Base-by-base conservation (phyloP, 1,140 invertebrate species). In the Danaus melanippus region DNA sequence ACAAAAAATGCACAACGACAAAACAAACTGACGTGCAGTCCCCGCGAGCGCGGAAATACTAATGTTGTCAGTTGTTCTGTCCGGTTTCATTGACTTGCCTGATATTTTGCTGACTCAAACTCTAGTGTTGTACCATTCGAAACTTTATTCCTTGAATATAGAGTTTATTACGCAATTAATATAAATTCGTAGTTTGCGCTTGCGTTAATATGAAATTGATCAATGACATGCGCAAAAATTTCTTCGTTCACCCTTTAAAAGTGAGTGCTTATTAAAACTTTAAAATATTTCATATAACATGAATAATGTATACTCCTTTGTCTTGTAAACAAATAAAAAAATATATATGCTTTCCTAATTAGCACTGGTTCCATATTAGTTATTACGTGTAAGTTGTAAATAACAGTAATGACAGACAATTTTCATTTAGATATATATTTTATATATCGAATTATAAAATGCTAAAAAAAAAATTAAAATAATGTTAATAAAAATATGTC, bases 1-100 rank as follows among this genome's bases (percentile, higher is more conserved):
- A 12, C 42, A 21, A 51, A 42, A 32, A 32, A 32, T 32, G 12
- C 58, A 59, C 58, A 53, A 54, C 32, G 44, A 53, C 8, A 32
- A 50, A 41, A 15, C 45, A 32, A 58, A 39, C 11, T 17, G 15
- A 21, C 57, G 57, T 58, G 46, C 21, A 9, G n/a, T 21, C n/a
- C 48, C 11, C 12, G 21, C 57, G 57, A 44, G 57, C 57, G 50
- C 10, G 3, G 10, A 44, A 44, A 44, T n/a, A 12, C 10, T 44
- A n/a, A 44, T 12, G 12, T n/a, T 44, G 43, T n/a, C 43, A 12
- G 43, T 12, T n/a, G 43, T 12, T n/a, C 10, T 44, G 43, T 44
- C 43, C 12, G 43, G 43, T n/a, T 44, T n/a, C 10, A n/a, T 12
- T 40, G 12, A 9, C 46, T 46, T 32, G 12, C 12, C 39, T 40